These are phyloP conservation scores for Chroicocephalus ridibundus DNA, from an alignment of 2,113 vertebrate species.

Conservation along the genomic window DNA sequence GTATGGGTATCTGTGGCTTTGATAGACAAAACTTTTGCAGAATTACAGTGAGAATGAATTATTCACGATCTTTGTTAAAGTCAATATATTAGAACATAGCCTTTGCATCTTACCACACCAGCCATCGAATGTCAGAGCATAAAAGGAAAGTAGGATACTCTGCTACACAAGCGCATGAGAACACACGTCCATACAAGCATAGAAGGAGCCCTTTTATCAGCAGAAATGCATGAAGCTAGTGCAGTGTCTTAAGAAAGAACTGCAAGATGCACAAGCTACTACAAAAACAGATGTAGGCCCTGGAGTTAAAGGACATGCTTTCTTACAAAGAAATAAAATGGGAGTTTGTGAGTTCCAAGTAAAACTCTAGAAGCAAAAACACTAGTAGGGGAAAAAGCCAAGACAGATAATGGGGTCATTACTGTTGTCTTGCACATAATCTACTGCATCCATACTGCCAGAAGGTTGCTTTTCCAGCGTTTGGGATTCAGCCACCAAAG, in stretches of 20 bases:
- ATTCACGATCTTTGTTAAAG: background rate
- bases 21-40: background rate
- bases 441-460: background rate
- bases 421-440: background rate
- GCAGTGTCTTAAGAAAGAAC: background rate
- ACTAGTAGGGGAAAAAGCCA: background rate
- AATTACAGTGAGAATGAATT: background rate
- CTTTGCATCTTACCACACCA: background rate
- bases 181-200: background rate
- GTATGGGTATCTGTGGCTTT: background rate
- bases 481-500: constrained; percentile 1
- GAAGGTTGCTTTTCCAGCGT: background rate
- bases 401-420: fast-evolving
- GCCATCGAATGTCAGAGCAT: background rate
- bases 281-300: background rate
- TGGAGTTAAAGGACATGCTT: background rate
- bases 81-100: background rate
- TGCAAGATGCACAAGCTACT: background rate
- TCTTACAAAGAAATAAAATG: background rate
- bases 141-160: background rate
- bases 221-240: background rate
- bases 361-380: background rate
- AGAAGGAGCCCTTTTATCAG: background rate
- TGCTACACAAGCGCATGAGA: background rate
- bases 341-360: background rate